phyloP scores from a whole-genome alignment of 2,888 invertebrate genomes.

The Eristalinus aeneus region DNA sequence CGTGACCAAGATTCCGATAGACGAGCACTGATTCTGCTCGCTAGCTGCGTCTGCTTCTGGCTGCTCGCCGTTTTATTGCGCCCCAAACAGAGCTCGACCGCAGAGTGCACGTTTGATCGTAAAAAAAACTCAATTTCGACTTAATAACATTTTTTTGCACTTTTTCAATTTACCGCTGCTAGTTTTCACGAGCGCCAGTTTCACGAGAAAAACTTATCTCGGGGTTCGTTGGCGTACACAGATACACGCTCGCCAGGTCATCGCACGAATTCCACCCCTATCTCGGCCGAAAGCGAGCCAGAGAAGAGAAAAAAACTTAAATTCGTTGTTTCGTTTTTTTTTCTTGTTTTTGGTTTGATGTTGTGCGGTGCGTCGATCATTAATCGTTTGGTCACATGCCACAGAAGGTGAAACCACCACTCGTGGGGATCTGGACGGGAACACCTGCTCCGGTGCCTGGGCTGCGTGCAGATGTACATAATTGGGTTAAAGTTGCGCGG shows the following conservation, averaged over 20 bases:
- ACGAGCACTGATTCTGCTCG: constrained; percentile 3
- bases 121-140: constrained; percentile 27
- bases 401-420: constrained; percentile 10
- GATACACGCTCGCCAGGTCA: constrained; percentile 5
- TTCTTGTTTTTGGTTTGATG: neutral
- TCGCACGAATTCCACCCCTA: constrained; percentile 60
- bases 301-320: neutral
- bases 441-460: constrained; percentile 19
- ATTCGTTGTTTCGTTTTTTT: neutral
- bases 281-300: neutral
- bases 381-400: constrained; percentile 32
- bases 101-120: constrained; percentile 59
- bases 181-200: neutral
- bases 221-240: constrained; percentile 22
- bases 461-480: constrained; percentile 21
- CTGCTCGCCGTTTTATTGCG: neutral
- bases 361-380: constrained; percentile 1
- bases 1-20: constrained; percentile 68
- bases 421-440: neutral
- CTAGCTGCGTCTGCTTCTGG: neutral
- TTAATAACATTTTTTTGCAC: constrained; percentile 8
- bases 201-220: constrained; percentile 1
- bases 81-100: neutral
- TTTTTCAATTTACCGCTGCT: neutral
- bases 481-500: neutral